phyloP scores from a whole-genome alignment of 53 echinoderm and acorn worm genomes.

The Holothuria leucospilota region DNA sequence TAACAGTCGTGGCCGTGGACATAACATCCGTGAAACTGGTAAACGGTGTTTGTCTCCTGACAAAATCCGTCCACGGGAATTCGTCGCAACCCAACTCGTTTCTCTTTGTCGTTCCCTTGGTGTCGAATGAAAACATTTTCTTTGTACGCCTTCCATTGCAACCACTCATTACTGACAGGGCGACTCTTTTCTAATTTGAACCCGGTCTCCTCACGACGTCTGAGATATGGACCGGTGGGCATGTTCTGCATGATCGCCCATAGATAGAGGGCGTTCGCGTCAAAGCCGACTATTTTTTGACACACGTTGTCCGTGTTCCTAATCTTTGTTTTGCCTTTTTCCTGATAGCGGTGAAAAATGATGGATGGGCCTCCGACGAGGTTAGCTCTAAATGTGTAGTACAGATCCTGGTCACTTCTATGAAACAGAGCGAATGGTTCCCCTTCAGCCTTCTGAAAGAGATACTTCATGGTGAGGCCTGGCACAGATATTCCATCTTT shows the following conservation, averaged over 20 bases:
- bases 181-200: not conserved
- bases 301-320: no score
- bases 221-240: constrained; percentile 51
- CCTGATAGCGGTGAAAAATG: constrained; percentile 32
- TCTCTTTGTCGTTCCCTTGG: constrained; percentile 47
- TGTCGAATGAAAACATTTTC: constrained; percentile 42
- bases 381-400: constrained; percentile 47
- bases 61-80: constrained; percentile 28
- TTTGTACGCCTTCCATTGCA: constrained; percentile 14
- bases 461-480: constrained; percentile 41
- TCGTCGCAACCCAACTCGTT: no score
- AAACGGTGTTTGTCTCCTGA: constrained; percentile 51
- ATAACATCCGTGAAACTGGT: constrained; percentile 48
- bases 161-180: constrained; percentile 5
- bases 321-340: not conserved
- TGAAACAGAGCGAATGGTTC: not conserved
- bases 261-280: constrained; percentile 46
- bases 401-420: constrained; percentile 36
- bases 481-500: not conserved
- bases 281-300: no score
- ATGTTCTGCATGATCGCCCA: not conserved
- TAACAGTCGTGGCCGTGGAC: constrained; percentile 26
- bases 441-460: constrained; percentile 16
- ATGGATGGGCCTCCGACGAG: constrained; percentile 2
- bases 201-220: constrained; percentile 16